Evolutionary conservation across 2,797 vertebrate genomes (phyloP), one percentile per base, ranked within the genome.

Genomic region (Apodemus agrarius): DNA sequence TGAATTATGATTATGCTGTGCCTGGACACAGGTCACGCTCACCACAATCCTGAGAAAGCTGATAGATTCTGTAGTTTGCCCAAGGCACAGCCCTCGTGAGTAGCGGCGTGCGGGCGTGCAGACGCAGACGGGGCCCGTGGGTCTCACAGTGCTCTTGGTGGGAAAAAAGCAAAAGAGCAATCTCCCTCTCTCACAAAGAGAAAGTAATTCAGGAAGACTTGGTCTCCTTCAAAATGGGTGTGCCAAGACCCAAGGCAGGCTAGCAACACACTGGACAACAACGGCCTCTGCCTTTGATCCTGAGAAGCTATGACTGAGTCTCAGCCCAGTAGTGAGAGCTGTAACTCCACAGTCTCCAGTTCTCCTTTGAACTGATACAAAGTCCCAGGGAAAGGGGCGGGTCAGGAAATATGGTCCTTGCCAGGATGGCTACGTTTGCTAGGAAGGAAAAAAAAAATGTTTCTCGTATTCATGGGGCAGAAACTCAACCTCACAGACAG

Each of bases 91-190:
- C 37, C 29, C 57, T 78, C 34, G 0, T 46, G 37, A 72, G 37
- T 21, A 84, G n/a, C 65, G 29, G 31, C 59, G 24, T 0, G n/a
- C 75, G 46, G 29, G 31, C 59, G 24, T 0, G n/a, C 75, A 76
- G 43, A 34, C 49, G n/a, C 34, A 52, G 34, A 17, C 19, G 0
- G 0, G 1, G 29, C 19, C 12, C 8, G 3, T n/a, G 83, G 24
- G 40, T n/a, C 34, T 16, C 83, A 69, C 40, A 46, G 31, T 67
- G 21, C 63, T 67, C 43, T 1, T 52, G 43, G 43, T 67, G 19
- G 43, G 40, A 22, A n/a, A 49, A 49, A 63, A 34, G 10, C 52
- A 26, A 52, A 67, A 69, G 83, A 52, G 83, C 21, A 52, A 67
- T n/a, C 63, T 67, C 16, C 19, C 43, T 52, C 26, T 16, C 83